Evolutionary conservation across 2,113 vertebrate species (phyloP), one percentile per base, ranked within the genome.

Genomic region (Struthio camelus): DNA sequence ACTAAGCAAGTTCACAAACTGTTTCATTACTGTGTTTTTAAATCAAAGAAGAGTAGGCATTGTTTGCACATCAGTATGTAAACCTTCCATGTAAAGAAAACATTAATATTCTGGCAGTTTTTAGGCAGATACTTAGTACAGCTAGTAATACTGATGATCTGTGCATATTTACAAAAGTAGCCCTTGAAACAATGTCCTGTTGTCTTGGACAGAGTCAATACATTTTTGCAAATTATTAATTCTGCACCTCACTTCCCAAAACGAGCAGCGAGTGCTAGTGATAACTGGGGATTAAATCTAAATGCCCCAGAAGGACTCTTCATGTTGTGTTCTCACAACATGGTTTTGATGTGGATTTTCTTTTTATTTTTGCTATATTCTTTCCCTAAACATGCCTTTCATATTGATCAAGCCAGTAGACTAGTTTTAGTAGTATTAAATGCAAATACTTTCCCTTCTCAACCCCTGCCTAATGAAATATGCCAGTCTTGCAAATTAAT

Each of bases 381-480:
- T 93, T 83, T 69, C 36, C 46, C 76, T 75, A 78, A 80, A 51
- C 67, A 83, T 22, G 54, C n/a, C 85, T 65, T 94, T 80, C 56
- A 14, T 51, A 93, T 77, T 64, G 81, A 94, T 94, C 30, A 82
- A 85, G 24, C 36, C 58, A 85, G 92, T 66, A 89, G 20, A 87
- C 14, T n/a, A 91, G 67, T 87, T 87, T 89, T 93, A 80, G 64
- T 78, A 91, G 62, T 54, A 93, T 75, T 91, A 95, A 94, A 85
- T 83, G 59, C 46, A 95, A 94, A 72, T 67, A 95, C 89, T 91
- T 94, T 87, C 54, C 81, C 71, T 85, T 48, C 67, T 89, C 40
- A 64, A 80, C 14, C 62, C 62, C 81, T 80, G 77, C 44, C 48
- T 95, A 94, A 94, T 87, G 75, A 96, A 97, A 73, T 92, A 91